phyloP scores from a whole-genome alignment of 2,797 vertebrate species.

The Liasis olivaceus region DNA sequence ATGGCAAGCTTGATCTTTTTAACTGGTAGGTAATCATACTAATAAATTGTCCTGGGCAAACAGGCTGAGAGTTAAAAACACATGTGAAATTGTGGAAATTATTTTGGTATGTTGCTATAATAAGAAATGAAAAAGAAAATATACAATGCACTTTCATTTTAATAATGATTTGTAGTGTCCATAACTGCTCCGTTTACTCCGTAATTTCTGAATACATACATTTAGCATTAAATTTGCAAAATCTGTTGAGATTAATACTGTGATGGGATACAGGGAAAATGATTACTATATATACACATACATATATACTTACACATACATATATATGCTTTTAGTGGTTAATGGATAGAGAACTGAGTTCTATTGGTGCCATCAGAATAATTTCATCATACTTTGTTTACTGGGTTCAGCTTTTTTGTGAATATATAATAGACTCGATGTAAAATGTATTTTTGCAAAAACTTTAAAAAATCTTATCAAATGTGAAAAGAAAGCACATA shows the following conservation, averaged over 20 bases:
- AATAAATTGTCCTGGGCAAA: not conserved
- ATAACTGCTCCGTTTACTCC: not conserved
- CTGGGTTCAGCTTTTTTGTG: not conserved
- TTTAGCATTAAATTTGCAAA: not conserved
- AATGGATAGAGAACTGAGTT: constrained; percentile 81
- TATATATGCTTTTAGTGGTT: constrained; percentile 34
- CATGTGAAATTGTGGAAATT: not conserved
- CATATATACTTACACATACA: not conserved
- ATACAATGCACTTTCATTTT: not conserved
- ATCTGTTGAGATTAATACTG: not conserved
- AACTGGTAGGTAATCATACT: not conserved
- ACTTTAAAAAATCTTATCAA: not conserved
- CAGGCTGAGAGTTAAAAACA: not conserved
- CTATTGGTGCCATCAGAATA: constrained; percentile 72
- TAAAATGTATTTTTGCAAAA: not conserved
- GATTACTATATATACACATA: not conserved
- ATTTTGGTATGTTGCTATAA: not conserved
- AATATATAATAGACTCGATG: not conserved
- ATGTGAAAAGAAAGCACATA: not conserved
- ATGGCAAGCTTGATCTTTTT: not conserved
- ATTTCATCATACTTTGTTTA: not conserved
- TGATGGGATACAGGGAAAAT: not conserved
- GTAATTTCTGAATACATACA: not conserved
- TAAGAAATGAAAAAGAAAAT: not conserved
- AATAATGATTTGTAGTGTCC: not conserved